Percentiles rank a stretch among this genome's conserved stretches.
Evolutionary conservation across 2,888 invertebrate genomes (phyloP).

Genomic region (Antheraea yamamai): DNA sequence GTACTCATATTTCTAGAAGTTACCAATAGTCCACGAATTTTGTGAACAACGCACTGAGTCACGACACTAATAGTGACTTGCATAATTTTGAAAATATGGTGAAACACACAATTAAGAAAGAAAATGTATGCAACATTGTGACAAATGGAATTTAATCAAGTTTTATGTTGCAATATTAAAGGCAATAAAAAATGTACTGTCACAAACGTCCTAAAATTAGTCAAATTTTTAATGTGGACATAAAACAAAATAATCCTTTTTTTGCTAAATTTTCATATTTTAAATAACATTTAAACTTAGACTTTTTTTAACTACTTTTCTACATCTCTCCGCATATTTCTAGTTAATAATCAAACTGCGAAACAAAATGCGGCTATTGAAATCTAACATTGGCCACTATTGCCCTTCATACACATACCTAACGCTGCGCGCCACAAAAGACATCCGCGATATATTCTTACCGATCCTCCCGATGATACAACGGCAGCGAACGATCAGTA

Average conservation of each 20-base stretch:
- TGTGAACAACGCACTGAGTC: not conserved
- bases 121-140: not conserved
- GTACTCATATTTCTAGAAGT: not conserved
- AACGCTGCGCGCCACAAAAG: too few relatives aligned
- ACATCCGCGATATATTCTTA: too few relatives aligned
- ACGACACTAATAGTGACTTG: not conserved
- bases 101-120: not conserved
- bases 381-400: too few relatives aligned
- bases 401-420: too few relatives aligned
- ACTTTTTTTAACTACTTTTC: too few relatives aligned
- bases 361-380: too few relatives aligned
- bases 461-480: too few relatives aligned
- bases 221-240: not conserved
- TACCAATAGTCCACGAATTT: not conserved
- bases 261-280: too few relatives aligned
- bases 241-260: not conserved
- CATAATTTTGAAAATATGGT: not conserved
- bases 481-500: too few relatives aligned
- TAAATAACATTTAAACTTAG: not conserved
- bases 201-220: not conserved
- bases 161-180: not conserved
- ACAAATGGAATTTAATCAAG: not conserved
- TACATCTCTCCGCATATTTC: too few relatives aligned
- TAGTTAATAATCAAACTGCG: too few relatives aligned
- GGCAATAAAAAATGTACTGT: not conserved